Evolutionary conservation across 1,140 invertebrate species (phyloP), one percentile per base, ranked within the genome.

Genomic region (Mizuhopecten yessoensis): DNA sequence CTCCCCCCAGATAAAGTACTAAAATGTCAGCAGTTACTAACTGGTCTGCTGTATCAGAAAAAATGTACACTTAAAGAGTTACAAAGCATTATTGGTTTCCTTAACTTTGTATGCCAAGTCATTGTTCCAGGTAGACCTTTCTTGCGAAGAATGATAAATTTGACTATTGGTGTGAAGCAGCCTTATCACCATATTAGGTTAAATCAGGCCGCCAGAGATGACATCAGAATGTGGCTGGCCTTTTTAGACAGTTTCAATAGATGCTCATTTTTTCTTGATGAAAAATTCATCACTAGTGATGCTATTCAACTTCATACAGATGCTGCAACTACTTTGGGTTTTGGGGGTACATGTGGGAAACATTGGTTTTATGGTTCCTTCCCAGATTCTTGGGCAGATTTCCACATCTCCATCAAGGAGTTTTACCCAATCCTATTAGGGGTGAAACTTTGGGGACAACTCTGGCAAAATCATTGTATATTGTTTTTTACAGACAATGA

Each of bases 401-500:
- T 29, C 34, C 49, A 89, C 33, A 93, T 93, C 34, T 91, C 91
- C 17, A 86, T 91, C 86, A 90, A 90, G 33, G 90, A 93, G 34
- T 57, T 94, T 29, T 93, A 92, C 39, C 92, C 92, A 0, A 91
- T 93, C 34, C 34, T 94, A 0, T 33, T 94, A 13, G 89, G 88
- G 0, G 23, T 92, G 1, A 87, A 89, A 33, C 42, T 90, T 20
- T 91, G 93, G 92, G 92, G 92, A n/a, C 0, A 87, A 39, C 11
- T 39, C 2, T 34, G 92, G 10, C 39, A 34, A 23, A 91, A 93
- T 86, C 57, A 88, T 7, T 39, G 75, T 33, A 33, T 93, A 0
- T n/a, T 91, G 20, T 92, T 94, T 34, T 34, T 88, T n/a, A 49
- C 88, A 34, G 92, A 94, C 75, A 93, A 93, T 89, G 29, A 39